A percentile compares a stretch with the other conserved stretches of the same genome.
These are phyloP conservation scores for Diacarnus erythraeanus DNA, from an alignment of 37 sponge, comb jelly and placozoan genomes.

Conservation along the genomic window DNA sequence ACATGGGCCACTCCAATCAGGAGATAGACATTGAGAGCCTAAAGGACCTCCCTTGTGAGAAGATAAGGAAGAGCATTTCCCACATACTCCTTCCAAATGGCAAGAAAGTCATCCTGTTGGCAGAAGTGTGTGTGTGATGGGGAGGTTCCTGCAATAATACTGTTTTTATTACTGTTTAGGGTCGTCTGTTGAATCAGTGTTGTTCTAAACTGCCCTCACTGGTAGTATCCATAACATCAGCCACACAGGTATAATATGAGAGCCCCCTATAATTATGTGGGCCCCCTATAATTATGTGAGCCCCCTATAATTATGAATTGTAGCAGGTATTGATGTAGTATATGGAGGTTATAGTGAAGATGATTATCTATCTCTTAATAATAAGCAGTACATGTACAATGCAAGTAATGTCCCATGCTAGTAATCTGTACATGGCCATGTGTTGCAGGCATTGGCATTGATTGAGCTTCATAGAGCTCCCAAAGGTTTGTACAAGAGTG, in stretches of 20 bases:
- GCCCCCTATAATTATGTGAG: too few relatives aligned
- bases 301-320: too few relatives aligned
- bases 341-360: too few relatives aligned
- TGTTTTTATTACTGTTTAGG: slow-evolving; percentile 42
- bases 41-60: slow-evolving; percentile 52
- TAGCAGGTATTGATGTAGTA: too few relatives aligned
- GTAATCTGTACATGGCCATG: background rate
- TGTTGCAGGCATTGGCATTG: slow-evolving; percentile 66
- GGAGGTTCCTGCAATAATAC: background rate
- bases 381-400: background rate
- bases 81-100: slow-evolving; percentile 79
- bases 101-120: slow-evolving; percentile 69
- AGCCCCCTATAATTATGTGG: too few relatives aligned
- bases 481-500: slow-evolving; percentile 72
- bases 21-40: slow-evolving; percentile 84
- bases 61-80: slow-evolving; percentile 58
- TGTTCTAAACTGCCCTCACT: slow-evolving; percentile 80
- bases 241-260: slow-evolving; percentile 77
- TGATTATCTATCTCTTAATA: too few relatives aligned
- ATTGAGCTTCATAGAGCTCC: slow-evolving; percentile 86
- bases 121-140: slow-evolving; percentile 51
- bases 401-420: background rate
- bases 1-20: slow-evolving; percentile 90
- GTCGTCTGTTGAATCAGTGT: slow-evolving; percentile 69
- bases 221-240: slow-evolving; percentile 78